Evolutionary conservation across 2,797 vertebrate genomes (phyloP).

Genomic region (Sciurus vulgaris): DNA sequence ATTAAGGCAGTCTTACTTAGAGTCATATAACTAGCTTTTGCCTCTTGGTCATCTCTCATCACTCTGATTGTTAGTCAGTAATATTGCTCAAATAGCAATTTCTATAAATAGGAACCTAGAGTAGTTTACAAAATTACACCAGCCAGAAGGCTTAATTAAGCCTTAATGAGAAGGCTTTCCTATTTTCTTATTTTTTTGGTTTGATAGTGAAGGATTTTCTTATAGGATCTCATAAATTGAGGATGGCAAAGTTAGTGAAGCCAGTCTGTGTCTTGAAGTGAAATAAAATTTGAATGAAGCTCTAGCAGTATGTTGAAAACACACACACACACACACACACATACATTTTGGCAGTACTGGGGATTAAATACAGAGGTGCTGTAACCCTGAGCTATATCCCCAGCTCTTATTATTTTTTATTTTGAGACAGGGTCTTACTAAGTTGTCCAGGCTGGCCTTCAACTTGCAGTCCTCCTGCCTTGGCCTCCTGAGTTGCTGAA

Average conservation of each 20-base stretch:
- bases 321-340: neutral
- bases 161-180: conserved; percentile 63
- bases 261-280: neutral
- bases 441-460: no score
- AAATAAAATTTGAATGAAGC: neutral
- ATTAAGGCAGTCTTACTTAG: neutral
- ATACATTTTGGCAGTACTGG: no score
- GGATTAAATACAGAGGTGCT: no score
- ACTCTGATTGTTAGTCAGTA: conserved; percentile 63
- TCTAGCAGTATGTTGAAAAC: neutral
- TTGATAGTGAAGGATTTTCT: conserved; percentile 63
- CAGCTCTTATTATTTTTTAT: no score
- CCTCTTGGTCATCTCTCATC: neutral
- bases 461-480: no score
- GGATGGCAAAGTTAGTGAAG: neutral
- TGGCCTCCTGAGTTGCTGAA: no score
- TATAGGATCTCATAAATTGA: neutral
- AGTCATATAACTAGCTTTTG: neutral
- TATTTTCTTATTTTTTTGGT: conserved; percentile 70
- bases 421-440: no score
- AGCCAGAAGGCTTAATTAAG: conserved; percentile 75
- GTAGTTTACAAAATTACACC: conserved; percentile 75
- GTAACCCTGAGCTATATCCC: no score
- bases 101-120: conserved; percentile 76
- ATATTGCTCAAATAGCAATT: conserved; percentile 73